phyloP scores from a whole-genome alignment of 2,797 vertebrate genomes.

The Gymnoscopelus microlampas region DNA sequence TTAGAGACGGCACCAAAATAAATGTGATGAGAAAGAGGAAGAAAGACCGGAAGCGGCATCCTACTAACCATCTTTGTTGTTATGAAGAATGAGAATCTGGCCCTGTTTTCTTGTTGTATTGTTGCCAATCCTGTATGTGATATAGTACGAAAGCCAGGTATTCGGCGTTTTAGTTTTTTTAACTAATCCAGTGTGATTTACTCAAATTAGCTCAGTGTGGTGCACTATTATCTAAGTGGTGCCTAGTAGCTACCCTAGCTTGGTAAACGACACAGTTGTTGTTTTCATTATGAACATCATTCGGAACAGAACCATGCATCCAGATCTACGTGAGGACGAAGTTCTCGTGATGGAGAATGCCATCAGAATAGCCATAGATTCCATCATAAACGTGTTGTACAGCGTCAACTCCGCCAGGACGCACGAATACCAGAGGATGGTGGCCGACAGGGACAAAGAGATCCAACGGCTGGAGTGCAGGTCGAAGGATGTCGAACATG shows the following conservation, averaged over 20 bases:
- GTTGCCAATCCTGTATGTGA: too few relatives aligned
- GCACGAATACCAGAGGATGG: constrained; percentile 63
- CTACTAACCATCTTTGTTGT: too few relatives aligned
- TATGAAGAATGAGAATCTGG: too few relatives aligned
- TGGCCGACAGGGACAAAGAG: constrained; percentile 74
- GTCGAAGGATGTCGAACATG: constrained; percentile 53
- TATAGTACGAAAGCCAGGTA: too few relatives aligned
- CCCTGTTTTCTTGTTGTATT: not conserved
- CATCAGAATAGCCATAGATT: constrained; percentile 68
- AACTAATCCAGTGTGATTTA: too few relatives aligned
- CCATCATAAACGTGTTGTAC: constrained; percentile 68
- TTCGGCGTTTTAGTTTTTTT: too few relatives aligned
- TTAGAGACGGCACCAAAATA: too few relatives aligned
- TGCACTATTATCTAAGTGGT: not conserved
- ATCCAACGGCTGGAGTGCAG: constrained; percentile 67
- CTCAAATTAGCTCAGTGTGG: too few relatives aligned
- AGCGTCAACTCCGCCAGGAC: constrained; percentile 56
- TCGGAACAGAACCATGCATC: constrained; percentile 31
- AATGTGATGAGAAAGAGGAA: constrained; percentile 4
- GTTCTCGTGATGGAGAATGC: constrained; percentile 69
- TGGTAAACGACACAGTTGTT: too few relatives aligned
- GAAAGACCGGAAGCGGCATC: constrained; percentile 23
- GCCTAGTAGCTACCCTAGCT: too few relatives aligned
- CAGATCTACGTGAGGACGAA: constrained; percentile 64
- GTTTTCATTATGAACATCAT: constrained; percentile 49